Evolutionary conservation across 2,113 vertebrate genomes (phyloP), one percentile per base, ranked within the genome.

Genomic region (Phyllostomus discolor): DNA sequence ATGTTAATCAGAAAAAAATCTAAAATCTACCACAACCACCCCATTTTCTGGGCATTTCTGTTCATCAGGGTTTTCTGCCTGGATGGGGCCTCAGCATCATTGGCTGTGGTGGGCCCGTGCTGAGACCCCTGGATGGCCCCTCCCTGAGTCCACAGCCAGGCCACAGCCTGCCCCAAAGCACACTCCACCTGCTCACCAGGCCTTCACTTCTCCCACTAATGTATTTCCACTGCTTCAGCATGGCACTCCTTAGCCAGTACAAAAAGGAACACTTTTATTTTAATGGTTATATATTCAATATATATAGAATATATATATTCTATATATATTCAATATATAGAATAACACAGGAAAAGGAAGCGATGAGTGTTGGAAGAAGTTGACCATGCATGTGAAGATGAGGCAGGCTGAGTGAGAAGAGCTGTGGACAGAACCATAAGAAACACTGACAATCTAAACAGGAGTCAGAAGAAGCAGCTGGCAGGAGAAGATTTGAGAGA

Each of bases 1-100:
- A 14, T 19, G 1, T n/a, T 62, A 46, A 62, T 14, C 76, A 48
- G 20, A 12, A 26, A 31, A 70, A 15, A 31, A 46, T 35, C 54
- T 62, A 20, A 87, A 28, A 11, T 50, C 48, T 66, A 48, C 19
- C 31, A 33, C 19, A 38, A 57, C 9, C 1, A 11, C 19, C 26
- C 20, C 5, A 33, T 15, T 76, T n/a, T 57, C 59, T 7, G 26
- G 35, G 66, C 26, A 5, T 64, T 46, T 62, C 43, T 43, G 3
- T 19, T 24, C 57, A 15, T 19, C 12, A 1, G 48, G 1, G 0
- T 8, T 24, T 46, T 28, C n/a, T n/a, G 22, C 11, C 10, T 0
- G 0, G 12, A 7, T 0, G 12, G 12, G 22, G 26, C 22, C 46
- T 10, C n/a, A 24, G 66, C 4, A 0, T n/a, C 0, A 0, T 0